Percentiles rank a stretch among this genome's conserved stretches.
Conservation (phyloP, 2,888 invertebrate genomes). For the Cinara cedri region DNA sequence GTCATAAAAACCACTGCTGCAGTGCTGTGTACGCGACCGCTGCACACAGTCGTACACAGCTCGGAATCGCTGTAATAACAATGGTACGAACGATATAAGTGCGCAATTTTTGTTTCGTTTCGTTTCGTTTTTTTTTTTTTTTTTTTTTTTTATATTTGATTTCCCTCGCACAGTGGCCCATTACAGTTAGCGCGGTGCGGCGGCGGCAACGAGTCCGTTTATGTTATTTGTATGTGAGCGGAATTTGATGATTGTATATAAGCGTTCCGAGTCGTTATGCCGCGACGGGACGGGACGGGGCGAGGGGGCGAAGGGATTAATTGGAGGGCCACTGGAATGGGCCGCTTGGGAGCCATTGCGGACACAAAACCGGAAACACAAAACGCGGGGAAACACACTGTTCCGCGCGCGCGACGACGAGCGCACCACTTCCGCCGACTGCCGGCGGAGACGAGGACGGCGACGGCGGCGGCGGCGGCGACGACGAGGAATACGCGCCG, state of each 20-base stretch:
- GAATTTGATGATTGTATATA: constrained; percentile 54
- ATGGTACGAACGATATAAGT: not conserved
- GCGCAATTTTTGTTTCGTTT: constrained; percentile 16
- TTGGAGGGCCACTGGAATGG: constrained; percentile 59
- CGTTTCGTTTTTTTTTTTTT: not conserved
- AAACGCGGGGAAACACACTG: too few relatives aligned
- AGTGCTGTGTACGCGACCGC: too few relatives aligned
- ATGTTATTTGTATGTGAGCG: constrained; percentile 34
- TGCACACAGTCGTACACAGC: not conserved
- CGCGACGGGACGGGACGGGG: not conserved
- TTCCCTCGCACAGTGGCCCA: constrained; percentile 53
- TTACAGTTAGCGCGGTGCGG: constrained; percentile 6
- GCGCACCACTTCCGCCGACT: not conserved
- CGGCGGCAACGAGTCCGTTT: constrained; percentile 21
- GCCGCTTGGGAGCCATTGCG: constrained; percentile 59
- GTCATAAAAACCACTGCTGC: constrained; percentile 8
- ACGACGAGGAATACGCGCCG: not conserved
- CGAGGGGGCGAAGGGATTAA: constrained; percentile 57
- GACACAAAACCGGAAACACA: constrained; percentile 59
- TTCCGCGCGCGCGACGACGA: not conserved
- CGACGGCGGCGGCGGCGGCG: not conserved
- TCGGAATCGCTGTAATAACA: constrained; percentile 31
- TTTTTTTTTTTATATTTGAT: constrained; percentile 33
- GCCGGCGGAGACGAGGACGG: not conserved
- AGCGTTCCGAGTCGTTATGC: constrained; percentile 52